Evolutionary conservation across 2,797 vertebrate genomes (phyloP).

Genomic region (Australoheros facetus): DNA sequence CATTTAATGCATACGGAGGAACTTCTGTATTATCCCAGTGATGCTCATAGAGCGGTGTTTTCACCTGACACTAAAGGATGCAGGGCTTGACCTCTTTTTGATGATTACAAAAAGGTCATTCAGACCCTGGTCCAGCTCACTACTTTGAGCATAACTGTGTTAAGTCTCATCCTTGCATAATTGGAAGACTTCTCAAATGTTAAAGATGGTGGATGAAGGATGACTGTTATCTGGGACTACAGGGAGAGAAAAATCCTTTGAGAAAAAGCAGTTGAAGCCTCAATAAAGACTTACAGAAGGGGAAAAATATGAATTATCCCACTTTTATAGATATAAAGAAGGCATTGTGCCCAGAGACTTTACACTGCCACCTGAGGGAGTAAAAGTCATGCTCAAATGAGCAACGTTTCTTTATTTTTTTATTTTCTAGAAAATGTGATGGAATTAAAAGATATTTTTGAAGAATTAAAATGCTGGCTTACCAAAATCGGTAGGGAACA

Average conservation of each 20-base stretch:
- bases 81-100: not conserved
- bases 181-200: slow-evolving; percentile 5
- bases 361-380: slow-evolving; percentile 75
- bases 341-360: slow-evolving; percentile 70
- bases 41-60: slow-evolving; percentile 2
- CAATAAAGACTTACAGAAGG: slow-evolving; percentile 18
- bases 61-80: slow-evolving; percentile 14
- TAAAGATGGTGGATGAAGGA: not conserved
- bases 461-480: slow-evolving; percentile 74
- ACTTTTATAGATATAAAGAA: slow-evolving; percentile 62
- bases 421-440: slow-evolving; percentile 73
- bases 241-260: slow-evolving; percentile 30
- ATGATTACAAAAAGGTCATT: not conserved
- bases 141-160: slow-evolving; percentile 15
- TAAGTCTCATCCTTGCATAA: not conserved
- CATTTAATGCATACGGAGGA: slow-evolving; percentile 3
- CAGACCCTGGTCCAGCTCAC: slow-evolving; percentile 6
- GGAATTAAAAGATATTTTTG: slow-evolving; percentile 77
- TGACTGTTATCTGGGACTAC: slow-evolving; percentile 6
- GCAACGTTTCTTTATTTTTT: slow-evolving; percentile 77
- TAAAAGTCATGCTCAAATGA: slow-evolving; percentile 65
- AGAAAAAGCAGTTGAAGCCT: slow-evolving; percentile 26
- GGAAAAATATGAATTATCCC: slow-evolving; percentile 25
- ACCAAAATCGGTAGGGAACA: slow-evolving; percentile 68
- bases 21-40: slow-evolving; percentile 1